Evolutionary conservation across 2,113 vertebrate species (phyloP).

Genomic region (Sarotherodon lohbergeri): DNA sequence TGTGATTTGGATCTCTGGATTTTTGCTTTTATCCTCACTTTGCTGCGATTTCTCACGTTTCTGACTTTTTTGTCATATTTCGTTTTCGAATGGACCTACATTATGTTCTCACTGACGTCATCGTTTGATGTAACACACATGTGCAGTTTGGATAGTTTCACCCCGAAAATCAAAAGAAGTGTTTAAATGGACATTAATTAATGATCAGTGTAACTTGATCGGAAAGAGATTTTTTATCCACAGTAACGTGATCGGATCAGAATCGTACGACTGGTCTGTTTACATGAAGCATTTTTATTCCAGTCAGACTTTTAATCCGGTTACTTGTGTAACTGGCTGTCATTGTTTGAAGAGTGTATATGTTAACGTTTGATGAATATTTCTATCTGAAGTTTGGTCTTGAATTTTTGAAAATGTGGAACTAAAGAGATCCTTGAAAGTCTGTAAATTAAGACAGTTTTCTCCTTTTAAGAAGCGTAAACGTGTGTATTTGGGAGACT

Average conservation of each 20-base stretch:
- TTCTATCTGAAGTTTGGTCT: not conserved
- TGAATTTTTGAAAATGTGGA: not conserved
- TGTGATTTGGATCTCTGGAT: not conserved
- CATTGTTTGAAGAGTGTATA: not conserved
- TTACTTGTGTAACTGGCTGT: not conserved
- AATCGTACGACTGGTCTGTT: not conserved
- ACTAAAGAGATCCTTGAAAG: accelerated
- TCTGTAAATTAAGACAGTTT: not conserved
- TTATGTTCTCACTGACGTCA: accelerated
- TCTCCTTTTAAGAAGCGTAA: not conserved
- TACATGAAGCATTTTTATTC: not conserved
- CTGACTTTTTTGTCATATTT: accelerated
- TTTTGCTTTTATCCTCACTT: not conserved
- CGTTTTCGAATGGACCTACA: accelerated
- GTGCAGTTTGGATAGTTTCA: not conserved
- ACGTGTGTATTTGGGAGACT: not conserved
- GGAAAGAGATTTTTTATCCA: accelerated
- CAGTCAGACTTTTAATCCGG: not conserved
- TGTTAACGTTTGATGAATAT: accelerated
- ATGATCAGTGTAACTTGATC: not conserved
- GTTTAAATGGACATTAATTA: not conserved
- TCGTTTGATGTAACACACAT: not conserved
- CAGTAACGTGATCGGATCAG: not conserved
- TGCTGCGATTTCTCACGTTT: not conserved
- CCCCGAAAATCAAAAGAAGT: not conserved